phyloP scores from a whole-genome alignment of 1,140 invertebrate genomes.

The Acyrthosiphon pisum region DNA sequence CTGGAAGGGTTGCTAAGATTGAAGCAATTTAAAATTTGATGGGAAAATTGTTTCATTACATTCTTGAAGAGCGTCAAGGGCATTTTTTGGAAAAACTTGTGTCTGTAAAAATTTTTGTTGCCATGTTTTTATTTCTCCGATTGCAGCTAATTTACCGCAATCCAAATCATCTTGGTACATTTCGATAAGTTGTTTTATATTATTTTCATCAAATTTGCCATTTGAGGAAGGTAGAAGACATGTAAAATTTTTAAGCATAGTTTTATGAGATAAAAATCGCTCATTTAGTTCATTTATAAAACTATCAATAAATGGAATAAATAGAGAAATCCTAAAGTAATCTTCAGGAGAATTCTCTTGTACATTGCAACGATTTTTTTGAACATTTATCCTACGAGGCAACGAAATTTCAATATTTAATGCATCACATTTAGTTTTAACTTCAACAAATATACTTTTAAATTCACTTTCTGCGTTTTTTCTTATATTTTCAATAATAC shows the following conservation, averaged over 20 bases:
- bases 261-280: slow-evolving; percentile 19
- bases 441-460: slow-evolving; percentile 11
- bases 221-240: not conserved
- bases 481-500: not conserved
- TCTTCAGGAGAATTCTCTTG: slow-evolving; percentile 9
- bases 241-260: slow-evolving; percentile 6
- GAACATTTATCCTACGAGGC: not conserved
- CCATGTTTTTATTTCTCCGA: too few species aligned
- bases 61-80: not conserved
- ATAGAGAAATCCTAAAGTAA: slow-evolving; percentile 21
- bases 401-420: not conserved
- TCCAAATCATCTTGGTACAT: slow-evolving; percentile 21
- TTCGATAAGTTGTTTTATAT: not conserved
- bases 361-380: not conserved
- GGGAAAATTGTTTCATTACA: slow-evolving; percentile 19
- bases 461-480: not conserved
- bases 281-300: slow-evolving; percentile 32
- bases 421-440: slow-evolving; percentile 2
- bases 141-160: not conserved
- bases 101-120: not conserved
- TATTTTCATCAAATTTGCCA: not conserved
- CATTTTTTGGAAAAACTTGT: slow-evolving; percentile 21
- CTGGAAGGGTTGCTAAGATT: slow-evolving; percentile 1
- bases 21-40: not conserved
- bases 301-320: slow-evolving; percentile 32